phyloP scores from a whole-genome alignment of 2,113 vertebrate genomes.

The Rhinopithecus roxellana region DNA sequence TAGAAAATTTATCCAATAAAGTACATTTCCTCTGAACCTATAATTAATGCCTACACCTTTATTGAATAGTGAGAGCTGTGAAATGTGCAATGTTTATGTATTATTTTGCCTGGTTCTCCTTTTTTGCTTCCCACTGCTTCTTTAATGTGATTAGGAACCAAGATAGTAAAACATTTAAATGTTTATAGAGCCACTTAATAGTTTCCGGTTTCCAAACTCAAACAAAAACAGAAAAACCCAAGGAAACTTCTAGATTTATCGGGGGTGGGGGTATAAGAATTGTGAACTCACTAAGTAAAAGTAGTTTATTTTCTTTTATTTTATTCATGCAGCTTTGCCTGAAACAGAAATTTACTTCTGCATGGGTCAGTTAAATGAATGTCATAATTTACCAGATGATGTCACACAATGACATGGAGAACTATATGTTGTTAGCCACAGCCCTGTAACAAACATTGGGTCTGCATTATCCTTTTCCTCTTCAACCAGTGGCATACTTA shows the following conservation, averaged over 20 bases:
- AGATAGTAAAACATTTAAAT: neutral
- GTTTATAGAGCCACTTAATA: neutral
- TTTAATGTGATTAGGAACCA: neutral
- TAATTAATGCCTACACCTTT: neutral
- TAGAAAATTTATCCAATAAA: neutral
- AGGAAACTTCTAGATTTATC: neutral
- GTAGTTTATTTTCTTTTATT: neutral
- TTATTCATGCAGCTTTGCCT: neutral
- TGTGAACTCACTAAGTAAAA: neutral
- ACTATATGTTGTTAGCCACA: neutral
- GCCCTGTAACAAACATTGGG: too few species aligned
- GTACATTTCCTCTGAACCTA: neutral
- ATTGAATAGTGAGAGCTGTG: neutral
- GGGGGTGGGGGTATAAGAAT: neutral
- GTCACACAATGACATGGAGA: neutral
- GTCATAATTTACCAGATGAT: neutral
- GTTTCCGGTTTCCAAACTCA: neutral
- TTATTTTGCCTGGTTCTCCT: neutral
- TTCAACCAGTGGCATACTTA: neutral
- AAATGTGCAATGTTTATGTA: rapidly evolving
- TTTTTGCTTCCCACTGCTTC: neutral
- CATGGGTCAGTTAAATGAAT: neutral
- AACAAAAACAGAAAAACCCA: neutral
- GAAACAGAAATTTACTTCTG: neutral
- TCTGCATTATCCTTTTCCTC: neutral